phyloP scores from a whole-genome alignment of 2,113 vertebrate genomes.

The Lepus europaeus region DNA sequence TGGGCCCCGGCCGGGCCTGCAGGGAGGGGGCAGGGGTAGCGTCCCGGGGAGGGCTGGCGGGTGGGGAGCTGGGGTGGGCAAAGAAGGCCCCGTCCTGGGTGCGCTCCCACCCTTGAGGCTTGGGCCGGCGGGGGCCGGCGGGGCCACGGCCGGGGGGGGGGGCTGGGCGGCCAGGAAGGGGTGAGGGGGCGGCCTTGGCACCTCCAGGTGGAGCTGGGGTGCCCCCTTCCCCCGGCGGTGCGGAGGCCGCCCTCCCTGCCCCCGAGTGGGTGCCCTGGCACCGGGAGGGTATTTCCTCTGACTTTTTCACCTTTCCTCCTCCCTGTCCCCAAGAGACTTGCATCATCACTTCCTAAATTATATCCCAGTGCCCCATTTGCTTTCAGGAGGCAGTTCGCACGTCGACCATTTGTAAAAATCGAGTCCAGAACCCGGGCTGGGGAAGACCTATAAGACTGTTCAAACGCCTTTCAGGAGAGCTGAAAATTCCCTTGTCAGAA shows the following conservation, averaged over 20 bases:
- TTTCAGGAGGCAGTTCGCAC: constrained; percentile 70
- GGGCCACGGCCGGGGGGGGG: constrained; percentile 10
- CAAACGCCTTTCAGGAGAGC: constrained; percentile 20
- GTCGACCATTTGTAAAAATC: constrained; percentile 52
- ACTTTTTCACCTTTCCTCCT: constrained; percentile 75
- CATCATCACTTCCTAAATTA: constrained; percentile 84
- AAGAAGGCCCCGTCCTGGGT: constrained; percentile 12
- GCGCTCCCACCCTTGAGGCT: not conserved
- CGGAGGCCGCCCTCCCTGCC: constrained; percentile 51
- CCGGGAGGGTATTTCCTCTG: constrained; percentile 76
- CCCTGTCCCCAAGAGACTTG: constrained; percentile 75
- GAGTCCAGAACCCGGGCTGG: not conserved
- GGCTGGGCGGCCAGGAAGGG: constrained; percentile 31
- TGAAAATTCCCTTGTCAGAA: not conserved
- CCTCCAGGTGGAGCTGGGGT: constrained; percentile 18
- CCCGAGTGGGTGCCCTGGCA: constrained; percentile 68
- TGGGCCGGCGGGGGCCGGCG: not conserved
- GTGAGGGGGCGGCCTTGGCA: constrained; percentile 57
- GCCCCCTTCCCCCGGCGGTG: not conserved
- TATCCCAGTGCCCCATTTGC: constrained; percentile 76
- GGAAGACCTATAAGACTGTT: constrained; percentile 37
- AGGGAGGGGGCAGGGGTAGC: no score
- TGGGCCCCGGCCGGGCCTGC: not conserved
- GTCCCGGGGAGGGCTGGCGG: constrained; percentile 5
- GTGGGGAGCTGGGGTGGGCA: constrained; percentile 6